A percentile compares a stretch with the other conserved stretches of the same genome.
Evolutionary conservation across 2,113 vertebrate species (phyloP).

Genomic region (Cyphomyrus plagiostoma): DNA sequence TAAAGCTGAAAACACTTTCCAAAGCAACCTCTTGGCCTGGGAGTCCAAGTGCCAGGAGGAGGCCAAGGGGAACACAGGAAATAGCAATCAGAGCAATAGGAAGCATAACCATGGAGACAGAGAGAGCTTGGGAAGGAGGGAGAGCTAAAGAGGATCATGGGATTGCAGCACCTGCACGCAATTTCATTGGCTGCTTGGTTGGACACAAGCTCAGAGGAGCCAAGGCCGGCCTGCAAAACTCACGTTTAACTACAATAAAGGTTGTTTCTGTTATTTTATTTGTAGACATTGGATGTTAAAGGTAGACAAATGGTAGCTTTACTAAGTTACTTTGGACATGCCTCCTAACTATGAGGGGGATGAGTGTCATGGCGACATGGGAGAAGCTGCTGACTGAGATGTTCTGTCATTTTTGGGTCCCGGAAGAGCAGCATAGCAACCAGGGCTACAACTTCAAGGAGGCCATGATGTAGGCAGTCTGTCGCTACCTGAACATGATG

Average conservation of each 20-base stretch:
- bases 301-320: background rate
- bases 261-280: background rate
- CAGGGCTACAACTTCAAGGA: background rate
- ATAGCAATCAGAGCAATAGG: slow-evolving; percentile 34
- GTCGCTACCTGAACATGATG: background rate
- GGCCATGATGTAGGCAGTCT: background rate
- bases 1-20: slow-evolving; percentile 23
- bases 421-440: background rate
- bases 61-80: slow-evolving; percentile 24
- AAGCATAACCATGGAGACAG: slow-evolving; percentile 28
- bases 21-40: background rate
- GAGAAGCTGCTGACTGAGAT: background rate
- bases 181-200: background rate
- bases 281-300: background rate
- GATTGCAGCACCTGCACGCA: background rate
- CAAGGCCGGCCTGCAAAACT: background rate
- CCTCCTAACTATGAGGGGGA: background rate
- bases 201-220: background rate
- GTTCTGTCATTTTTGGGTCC: background rate
- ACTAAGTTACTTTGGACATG: background rate
- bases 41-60: background rate
- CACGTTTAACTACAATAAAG: background rate
- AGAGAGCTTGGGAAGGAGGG: background rate
- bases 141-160: slow-evolving; percentile 20
- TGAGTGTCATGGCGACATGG: background rate